Conservation (phyloP, 2,797 vertebrate genomes). For the Parauchenoglanis punctatus region DNA sequence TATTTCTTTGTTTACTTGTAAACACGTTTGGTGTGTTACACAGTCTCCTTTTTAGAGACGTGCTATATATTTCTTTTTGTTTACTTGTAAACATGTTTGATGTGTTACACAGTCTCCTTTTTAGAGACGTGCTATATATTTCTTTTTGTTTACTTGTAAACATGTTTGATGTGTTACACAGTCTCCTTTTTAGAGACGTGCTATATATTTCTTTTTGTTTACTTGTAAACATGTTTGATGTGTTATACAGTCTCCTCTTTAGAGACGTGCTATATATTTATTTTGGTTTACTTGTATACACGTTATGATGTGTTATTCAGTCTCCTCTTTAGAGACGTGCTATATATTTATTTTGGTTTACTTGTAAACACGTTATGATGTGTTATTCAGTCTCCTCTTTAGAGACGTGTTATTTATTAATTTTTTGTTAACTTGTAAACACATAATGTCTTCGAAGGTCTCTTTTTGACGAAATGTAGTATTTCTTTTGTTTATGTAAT, state of each 20-base stretch:
- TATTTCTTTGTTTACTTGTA: slow-evolving; percentile 35
- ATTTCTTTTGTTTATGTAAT: not conserved
- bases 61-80: not conserved
- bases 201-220: not conserved
- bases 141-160: not conserved
- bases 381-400: not conserved
- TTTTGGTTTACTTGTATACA: slow-evolving; percentile 4
- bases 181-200: not conserved
- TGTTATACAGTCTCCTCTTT: not conserved
- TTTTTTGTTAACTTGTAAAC: slow-evolving; percentile 20
- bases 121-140: not conserved
- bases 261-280: not conserved
- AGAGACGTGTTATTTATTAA: not conserved
- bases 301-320: not conserved
- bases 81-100: slow-evolving; percentile 8
- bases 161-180: not conserved
- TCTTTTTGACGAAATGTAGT: not conserved
- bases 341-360: not conserved
- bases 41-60: not conserved
- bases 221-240: not conserved
- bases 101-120: not conserved
- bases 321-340: not conserved
- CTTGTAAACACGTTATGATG: slow-evolving; percentile 8
- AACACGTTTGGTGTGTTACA: slow-evolving; percentile 7
- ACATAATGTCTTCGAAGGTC: not conserved